Conservation (phyloP, 2,888 invertebrate genomes). For the Neelides folsomi region DNA sequence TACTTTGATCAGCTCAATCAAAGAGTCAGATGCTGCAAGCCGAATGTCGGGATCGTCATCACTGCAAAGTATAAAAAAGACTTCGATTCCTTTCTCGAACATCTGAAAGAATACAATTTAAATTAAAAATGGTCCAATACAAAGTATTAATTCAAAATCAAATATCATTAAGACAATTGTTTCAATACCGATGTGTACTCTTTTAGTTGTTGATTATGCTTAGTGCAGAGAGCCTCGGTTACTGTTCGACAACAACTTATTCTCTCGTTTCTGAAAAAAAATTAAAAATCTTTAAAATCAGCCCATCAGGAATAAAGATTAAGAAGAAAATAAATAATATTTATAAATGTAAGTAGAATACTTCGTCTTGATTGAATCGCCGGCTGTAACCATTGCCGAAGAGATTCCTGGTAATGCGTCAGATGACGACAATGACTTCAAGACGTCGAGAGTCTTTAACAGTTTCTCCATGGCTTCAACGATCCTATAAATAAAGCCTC, state of each 20-base stretch:
- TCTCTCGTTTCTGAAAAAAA: constrained; percentile 57
- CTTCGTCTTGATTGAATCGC: constrained; percentile 32
- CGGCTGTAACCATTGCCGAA: constrained; percentile 29
- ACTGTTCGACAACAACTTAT: constrained; percentile 56
- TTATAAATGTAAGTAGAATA: constrained; percentile 2
- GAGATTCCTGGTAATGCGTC: constrained; percentile 25
- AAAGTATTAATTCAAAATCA: constrained; percentile 36
- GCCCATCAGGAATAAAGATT: background rate
- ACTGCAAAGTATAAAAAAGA: constrained; percentile 56
- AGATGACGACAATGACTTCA: constrained; percentile 22
- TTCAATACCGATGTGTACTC: constrained; percentile 42
- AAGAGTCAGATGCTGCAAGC: constrained; percentile 66
- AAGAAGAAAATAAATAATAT: background rate
- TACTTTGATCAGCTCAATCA: constrained; percentile 62
- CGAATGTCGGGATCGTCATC: constrained; percentile 64
- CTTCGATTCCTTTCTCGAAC: constrained; percentile 56
- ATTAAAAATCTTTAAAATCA: background rate
- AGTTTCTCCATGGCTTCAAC: constrained; percentile 26
- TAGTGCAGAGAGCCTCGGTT: constrained; percentile 55
- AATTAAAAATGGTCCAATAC: background rate
- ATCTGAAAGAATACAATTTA: constrained; percentile 38
- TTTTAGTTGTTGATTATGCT: constrained; percentile 47
- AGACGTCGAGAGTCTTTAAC: constrained; percentile 25
- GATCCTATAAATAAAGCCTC: background rate
- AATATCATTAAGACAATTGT: constrained; percentile 31